Conservation (phyloP, 1,140 invertebrate genomes). For the Elysia chlorotica region DNA sequence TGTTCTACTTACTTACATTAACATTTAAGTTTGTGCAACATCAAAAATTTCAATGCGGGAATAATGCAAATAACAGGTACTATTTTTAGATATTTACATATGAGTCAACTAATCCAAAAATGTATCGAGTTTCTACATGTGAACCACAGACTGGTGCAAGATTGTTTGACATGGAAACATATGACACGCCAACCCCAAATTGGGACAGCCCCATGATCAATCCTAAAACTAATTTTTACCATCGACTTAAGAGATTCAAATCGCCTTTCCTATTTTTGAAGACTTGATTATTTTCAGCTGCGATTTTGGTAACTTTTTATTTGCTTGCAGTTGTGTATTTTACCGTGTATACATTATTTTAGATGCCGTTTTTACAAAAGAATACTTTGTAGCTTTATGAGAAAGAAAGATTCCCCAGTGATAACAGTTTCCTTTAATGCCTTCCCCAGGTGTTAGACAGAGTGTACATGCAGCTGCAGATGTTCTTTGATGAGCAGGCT, state of each 20-base stretch:
- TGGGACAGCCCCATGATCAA: too few species aligned
- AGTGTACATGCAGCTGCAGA: constrained; percentile 75
- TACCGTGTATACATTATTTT: neutral
- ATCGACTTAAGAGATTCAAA: too few species aligned
- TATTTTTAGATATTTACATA: too few species aligned
- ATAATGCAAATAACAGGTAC: neutral
- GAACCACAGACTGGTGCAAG: too few species aligned
- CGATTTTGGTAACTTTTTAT: neutral
- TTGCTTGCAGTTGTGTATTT: neutral
- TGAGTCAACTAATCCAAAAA: too few species aligned
- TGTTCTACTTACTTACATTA: neutral
- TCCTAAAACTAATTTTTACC: too few species aligned
- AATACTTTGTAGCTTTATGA: neutral
- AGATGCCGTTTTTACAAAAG: neutral
- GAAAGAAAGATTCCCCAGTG: too few species aligned
- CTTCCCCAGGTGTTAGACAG: constrained; percentile 70
- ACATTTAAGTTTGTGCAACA: neutral
- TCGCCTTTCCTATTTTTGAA: neutral
- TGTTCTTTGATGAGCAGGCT: constrained; percentile 67
- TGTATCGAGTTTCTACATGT: too few species aligned
- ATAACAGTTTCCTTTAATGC: neutral
- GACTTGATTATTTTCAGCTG: neutral
- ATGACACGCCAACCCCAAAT: too few species aligned
- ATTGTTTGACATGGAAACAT: too few species aligned
- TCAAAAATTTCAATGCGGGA: neutral